Conservation (phyloP, 2,888 invertebrate species). For the Polydrusus cervinus region DNA sequence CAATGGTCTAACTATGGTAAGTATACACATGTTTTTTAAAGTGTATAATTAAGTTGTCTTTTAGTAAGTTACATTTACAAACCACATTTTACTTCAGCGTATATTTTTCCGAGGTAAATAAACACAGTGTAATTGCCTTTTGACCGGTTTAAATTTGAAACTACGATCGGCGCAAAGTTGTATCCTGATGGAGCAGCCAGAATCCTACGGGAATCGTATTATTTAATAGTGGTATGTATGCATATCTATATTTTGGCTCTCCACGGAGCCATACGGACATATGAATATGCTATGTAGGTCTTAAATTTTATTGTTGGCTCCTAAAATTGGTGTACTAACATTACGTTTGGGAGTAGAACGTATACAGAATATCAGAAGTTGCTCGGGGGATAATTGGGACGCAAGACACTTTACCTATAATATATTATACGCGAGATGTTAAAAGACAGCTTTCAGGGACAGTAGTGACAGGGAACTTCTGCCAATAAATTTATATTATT, state of each 20-base stretch:
- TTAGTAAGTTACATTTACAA: background rate
- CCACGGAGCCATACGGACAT: background rate
- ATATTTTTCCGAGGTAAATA: background rate
- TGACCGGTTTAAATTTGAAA: conserved; percentile 29
- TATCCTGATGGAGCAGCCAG: conserved; percentile 9
- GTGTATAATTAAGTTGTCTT: background rate
- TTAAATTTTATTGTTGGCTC: conserved; percentile 14
- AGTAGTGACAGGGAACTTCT: too few species aligned
- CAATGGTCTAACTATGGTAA: too few species aligned
- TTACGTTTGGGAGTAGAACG: background rate
- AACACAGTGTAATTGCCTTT: conserved; percentile 20
- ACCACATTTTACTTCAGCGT: background rate
- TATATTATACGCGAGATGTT: background rate
- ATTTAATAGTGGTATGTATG: conserved; percentile 15
- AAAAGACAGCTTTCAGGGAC: too few species aligned
- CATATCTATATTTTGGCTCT: background rate
- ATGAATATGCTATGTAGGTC: conserved; percentile 11
- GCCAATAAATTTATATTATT: too few species aligned
- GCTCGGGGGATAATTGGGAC: background rate
- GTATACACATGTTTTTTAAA: too few species aligned
- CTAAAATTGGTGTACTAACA: conserved; percentile 8
- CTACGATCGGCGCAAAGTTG: conserved; percentile 9
- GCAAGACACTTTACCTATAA: background rate
- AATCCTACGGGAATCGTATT: conserved; percentile 18
- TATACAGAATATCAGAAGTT: conserved; percentile 1